Evolutionary conservation across 2,888 invertebrate species (phyloP), one percentile per base, ranked within the genome.

Genomic region (Eumacrocentrus americanus): DNA sequence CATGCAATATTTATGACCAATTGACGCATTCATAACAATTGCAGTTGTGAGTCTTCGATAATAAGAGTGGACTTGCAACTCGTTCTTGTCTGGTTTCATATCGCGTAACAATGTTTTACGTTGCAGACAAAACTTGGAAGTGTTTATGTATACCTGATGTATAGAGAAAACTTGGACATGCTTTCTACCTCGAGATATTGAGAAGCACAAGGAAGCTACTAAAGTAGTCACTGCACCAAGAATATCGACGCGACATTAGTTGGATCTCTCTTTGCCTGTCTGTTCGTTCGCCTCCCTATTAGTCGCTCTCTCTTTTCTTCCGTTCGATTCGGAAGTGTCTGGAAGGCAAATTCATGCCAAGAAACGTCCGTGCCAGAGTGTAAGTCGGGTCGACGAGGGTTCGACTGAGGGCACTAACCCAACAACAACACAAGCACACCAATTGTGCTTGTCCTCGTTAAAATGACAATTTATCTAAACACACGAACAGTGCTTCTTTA

Each of bases 271-370:
- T 52, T 22, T 52, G 38, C 40, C 22, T 52, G 52, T 52, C 40
- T 48, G 59, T 61, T 54, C 51, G 38, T 52, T 22, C 57, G 54
- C 52, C 40, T 42, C 47, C 35, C 57, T 40, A 48, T 55, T n/a
- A 40, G 16, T 51, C 22, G 35, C 25, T 56, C 25, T 37, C 48
- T 35, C 42, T 50, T 57, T 16, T 59, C 58, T 66, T 63, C 60
- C 63, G 55, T 52, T 58, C 52, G 38, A 51, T 61, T 59, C 66
- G 64, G 66, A 64, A 64, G 59, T 64, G 60, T 52, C 52, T 58
- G 25, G 51, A 34, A 48, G 51, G 58, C 42, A 57, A 66, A 66
- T 66, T 66, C 61, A 66, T 64, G 62, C 64, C 56, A 62, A 64
- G 60, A 66, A 62, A 60, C 53, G 63, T 58, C 58, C 56, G 59